Percentiles rank a stretch among this genome's conserved stretches.
phyloP scores from a whole-genome alignment of 2,888 invertebrate species.

The Erebia ligea region DNA sequence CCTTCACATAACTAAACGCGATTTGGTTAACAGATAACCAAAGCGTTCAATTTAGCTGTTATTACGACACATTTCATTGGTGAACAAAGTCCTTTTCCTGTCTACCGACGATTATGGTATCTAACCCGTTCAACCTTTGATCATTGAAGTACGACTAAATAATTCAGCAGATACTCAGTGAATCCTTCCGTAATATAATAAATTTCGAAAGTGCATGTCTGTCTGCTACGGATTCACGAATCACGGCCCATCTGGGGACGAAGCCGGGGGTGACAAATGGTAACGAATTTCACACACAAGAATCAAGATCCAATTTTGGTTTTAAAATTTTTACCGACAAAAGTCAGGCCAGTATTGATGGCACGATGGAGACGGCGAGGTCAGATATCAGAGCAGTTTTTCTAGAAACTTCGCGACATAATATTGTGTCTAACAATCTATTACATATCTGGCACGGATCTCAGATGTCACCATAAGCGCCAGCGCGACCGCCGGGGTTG shows the following conservation, averaged over 20 bases:
- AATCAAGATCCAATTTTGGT: no score
- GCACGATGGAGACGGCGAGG: no score
- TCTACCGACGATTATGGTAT: background rate
- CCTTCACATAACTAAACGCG: background rate
- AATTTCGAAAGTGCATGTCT: no score
- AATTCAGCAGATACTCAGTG: background rate
- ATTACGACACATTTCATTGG: constrained; percentile 6
- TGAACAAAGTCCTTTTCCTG: constrained; percentile 17
- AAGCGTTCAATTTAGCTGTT: background rate
- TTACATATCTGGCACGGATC: constrained; percentile 21
- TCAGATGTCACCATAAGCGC: constrained; percentile 20
- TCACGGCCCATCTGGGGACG: no score
- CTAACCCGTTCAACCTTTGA: background rate
- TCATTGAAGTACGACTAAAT: background rate
- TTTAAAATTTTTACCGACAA: no score
- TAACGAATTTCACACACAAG: no score
- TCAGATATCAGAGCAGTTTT: background rate
- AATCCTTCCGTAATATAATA: no score
- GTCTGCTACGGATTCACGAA: no score
- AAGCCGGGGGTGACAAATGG: no score
- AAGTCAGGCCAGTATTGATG: no score
- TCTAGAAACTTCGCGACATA: background rate
- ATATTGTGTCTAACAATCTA: constrained; percentile 3
- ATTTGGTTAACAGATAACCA: constrained; percentile 5
- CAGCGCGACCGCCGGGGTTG: background rate